phyloP scores from a whole-genome alignment of 2,888 invertebrate genomes.

The Creontiades dilutus region DNA sequence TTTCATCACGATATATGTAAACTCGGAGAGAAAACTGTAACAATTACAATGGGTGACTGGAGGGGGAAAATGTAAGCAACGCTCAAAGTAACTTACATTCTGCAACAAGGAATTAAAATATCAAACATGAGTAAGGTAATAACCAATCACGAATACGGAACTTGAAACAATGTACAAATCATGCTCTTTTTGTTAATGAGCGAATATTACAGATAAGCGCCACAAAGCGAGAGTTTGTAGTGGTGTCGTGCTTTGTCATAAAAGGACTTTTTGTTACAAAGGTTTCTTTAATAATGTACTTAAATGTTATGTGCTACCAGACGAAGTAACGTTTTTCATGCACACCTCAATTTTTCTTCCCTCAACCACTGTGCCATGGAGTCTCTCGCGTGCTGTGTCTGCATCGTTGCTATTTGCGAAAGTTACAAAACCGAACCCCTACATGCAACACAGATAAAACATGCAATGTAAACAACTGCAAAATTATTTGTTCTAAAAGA shows the following conservation, averaged over 20 bases:
- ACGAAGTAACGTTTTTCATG: slow-evolving; percentile 82
- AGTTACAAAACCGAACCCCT: slow-evolving; percentile 99
- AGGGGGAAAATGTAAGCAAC: slow-evolving; percentile 63
- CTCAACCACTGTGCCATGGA: slow-evolving; percentile 99
- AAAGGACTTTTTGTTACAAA: slow-evolving; percentile 74
- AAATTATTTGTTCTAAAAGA: slow-evolving; percentile 78
- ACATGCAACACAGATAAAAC: slow-evolving; percentile 98
- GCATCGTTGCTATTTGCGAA: slow-evolving; percentile 99
- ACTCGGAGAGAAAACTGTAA: slow-evolving; percentile 44
- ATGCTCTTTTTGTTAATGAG: slow-evolving; percentile 75
- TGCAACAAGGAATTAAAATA: slow-evolving; percentile 58
- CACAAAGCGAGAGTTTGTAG: slow-evolving; percentile 75
- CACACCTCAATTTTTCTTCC: slow-evolving; percentile 99
- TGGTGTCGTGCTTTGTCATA: slow-evolving; percentile 75
- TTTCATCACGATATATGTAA: slow-evolving; percentile 55
- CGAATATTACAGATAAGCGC: slow-evolving; percentile 75
- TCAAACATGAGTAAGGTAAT: slow-evolving; percentile 71
- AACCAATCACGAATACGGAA: slow-evolving; percentile 70
- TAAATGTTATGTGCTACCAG: slow-evolving; percentile 75
- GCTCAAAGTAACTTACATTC: slow-evolving; percentile 68
- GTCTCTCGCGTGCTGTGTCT: slow-evolving; percentile 99
- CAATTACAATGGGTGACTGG: slow-evolving; percentile 51
- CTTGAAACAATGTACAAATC: slow-evolving; percentile 74
- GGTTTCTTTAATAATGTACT: slow-evolving; percentile 74
- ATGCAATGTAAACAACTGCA: slow-evolving; percentile 85